Base-by-base conservation (phyloP, 30 jellyfish, hydroid and myxozoan species). In the Aurelia aurita complex sp. Pacific region DNA sequence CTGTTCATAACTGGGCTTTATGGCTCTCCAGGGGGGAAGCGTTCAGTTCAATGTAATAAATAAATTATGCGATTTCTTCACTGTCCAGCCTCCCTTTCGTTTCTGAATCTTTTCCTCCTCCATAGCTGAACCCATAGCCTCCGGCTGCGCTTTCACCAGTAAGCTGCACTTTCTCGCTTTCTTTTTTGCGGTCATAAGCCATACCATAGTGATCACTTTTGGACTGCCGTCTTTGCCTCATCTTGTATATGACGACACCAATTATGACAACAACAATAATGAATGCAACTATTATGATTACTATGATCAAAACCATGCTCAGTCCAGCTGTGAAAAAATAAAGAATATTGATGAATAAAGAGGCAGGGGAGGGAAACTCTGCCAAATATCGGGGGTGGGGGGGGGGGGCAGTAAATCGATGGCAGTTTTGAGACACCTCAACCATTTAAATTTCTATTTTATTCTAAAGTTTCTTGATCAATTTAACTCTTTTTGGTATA, bases 141-240 rank as follows among this genome's bases (percentile, higher is more conserved):
- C 72, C 35, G 3, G 13, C 35, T 63, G 3, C 35, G 14, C 72
- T 71, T 2, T 82, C 76, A 40, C 83, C 77, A 52, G 90, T 69
- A 15, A 81, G 90, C 76, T 67, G 90, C 33, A 81, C 90, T 32
- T 64, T 69, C 61, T 81, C 90, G 62, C 36, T 54, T 68, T 81
- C 90, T 15, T 64, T 53, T 16, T 69, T 67, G 64, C 65, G 33
- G 66, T 64, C 73, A 65, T 53, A 81, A 35, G 81, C 90, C 90
- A 81, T 81, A 33, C 79, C 62, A 74, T 81, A 81, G 34, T 81
- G 69, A 23, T 50, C 70, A 5, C 62, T 64, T 62, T 67, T 10
- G 16, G 57, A 1, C 51, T 38, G 35, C 18, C 73, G 82, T 8
- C 73, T 81, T 57, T 74, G 80, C 69, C 52, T 79, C 81, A 74